A percentile compares a stretch with the other conserved stretches of the same genome.
Evolutionary conservation across 2,888 invertebrate genomes (phyloP).

Genomic region (Tillus elongatus): DNA sequence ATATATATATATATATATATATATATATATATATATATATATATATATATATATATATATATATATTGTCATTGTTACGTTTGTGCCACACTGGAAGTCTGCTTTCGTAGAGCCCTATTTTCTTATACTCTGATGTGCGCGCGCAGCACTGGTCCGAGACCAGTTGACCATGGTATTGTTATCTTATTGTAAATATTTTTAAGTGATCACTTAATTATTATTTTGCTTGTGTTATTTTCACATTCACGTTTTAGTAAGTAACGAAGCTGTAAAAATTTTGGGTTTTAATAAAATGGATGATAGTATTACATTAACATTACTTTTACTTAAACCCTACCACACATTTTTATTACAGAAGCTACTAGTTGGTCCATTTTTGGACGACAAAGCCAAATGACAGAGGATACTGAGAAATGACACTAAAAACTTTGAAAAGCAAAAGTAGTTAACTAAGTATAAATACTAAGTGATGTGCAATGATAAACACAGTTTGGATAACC

Average conservation of each 20-base stretch:
- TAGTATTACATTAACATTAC: slow-evolving; percentile 32
- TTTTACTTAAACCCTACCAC: no score
- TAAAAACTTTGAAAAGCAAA: no score
- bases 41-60: not conserved
- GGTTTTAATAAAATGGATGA: slow-evolving; percentile 45
- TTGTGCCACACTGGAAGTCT: slow-evolving; percentile 28
- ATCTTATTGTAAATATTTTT: slow-evolving; percentile 45
- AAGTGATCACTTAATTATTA: slow-evolving; percentile 42
- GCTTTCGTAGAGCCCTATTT: slow-evolving; percentile 42
- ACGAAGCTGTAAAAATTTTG: slow-evolving; percentile 43
- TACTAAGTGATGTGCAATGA: no score
- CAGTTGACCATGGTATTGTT: slow-evolving; percentile 41
- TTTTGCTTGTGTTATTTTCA: slow-evolving; percentile 41
- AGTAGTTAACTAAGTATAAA: no score
- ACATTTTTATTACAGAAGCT: no score
- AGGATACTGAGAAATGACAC: no score
- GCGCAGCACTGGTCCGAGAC: slow-evolving; percentile 38
- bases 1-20: no score
- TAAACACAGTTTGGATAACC: no score
- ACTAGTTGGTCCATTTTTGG: no score
- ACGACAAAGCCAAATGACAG: no score
- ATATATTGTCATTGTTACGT: slow-evolving; percentile 8
- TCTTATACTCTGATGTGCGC: slow-evolving; percentile 34
- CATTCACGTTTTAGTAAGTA: slow-evolving; percentile 42
- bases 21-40: no score